Evolutionary conservation across 2,888 invertebrate species (phyloP).

Genomic region (Yponomeuta evonymella): DNA sequence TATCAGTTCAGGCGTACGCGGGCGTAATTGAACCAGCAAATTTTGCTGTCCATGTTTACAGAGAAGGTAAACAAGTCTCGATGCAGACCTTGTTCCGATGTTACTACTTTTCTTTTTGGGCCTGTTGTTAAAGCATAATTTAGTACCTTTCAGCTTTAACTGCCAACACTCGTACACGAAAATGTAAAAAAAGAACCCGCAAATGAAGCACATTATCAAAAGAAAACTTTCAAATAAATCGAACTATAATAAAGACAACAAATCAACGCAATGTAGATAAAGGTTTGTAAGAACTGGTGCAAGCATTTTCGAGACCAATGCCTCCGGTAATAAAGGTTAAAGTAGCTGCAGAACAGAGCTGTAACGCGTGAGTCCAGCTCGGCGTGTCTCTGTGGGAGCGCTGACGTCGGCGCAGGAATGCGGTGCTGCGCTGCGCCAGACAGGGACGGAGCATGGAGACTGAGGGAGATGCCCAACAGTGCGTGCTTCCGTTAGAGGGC

Average conservation of each 20-base stretch:
- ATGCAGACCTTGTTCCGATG: neutral
- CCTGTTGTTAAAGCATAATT: neutral
- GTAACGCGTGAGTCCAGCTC: slow-evolving; percentile 22
- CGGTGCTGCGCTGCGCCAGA: slow-evolving; percentile 33
- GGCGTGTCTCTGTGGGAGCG: slow-evolving; percentile 60
- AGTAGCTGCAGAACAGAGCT: slow-evolving; percentile 22
- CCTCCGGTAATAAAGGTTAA: neutral
- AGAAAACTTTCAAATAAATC: neutral
- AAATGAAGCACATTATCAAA: neutral
- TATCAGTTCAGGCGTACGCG: neutral
- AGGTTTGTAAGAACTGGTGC: neutral
- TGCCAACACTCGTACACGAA: neutral
- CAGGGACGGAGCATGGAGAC: slow-evolving; percentile 23
- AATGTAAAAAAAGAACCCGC: neutral
- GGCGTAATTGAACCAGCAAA: neutral
- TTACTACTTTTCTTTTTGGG: neutral
- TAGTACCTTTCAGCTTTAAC: neutral
- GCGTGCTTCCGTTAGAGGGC: slow-evolving; percentile 4
- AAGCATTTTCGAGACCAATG: neutral
- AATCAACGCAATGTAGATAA: neutral
- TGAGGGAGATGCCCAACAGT: slow-evolving; percentile 31
- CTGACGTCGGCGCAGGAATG: slow-evolving; percentile 49
- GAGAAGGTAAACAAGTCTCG: neutral
- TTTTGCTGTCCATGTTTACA: neutral
- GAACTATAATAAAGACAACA: neutral